phyloP scores from a whole-genome alignment of 2,797 vertebrate species.

The Sus cebifrons region DNA sequence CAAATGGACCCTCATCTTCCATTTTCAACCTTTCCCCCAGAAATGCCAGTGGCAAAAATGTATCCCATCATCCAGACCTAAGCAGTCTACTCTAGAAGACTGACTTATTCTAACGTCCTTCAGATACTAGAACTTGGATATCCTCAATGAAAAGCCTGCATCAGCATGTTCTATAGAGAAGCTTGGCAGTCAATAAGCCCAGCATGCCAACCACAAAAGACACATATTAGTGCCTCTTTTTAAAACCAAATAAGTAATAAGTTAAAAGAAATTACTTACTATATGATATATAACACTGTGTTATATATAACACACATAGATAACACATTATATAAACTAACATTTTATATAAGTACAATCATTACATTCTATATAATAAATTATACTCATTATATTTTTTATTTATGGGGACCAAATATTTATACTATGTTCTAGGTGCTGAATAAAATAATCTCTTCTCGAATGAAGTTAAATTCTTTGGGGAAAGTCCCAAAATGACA shows the following conservation, averaged over 20 bases:
- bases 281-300: background rate
- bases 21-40: background rate
- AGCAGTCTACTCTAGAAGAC: background rate
- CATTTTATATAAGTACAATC: background rate
- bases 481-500: background rate
- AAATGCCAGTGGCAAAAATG: background rate
- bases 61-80: background rate
- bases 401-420: background rate
- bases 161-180: background rate
- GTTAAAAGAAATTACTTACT: background rate
- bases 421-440: background rate
- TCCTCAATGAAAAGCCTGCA: background rate
- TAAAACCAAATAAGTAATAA: background rate
- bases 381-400: background rate
- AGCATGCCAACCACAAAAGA: background rate
- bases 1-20: background rate
- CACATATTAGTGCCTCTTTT: background rate
- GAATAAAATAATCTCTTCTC: conserved; percentile 21
- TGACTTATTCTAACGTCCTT: background rate
- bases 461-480: background rate
- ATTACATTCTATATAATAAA: background rate
- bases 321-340: background rate
- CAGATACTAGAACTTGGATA: background rate
- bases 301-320: background rate
- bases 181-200: background rate